Evolutionary conservation across 1,140 invertebrate species (phyloP).

Genomic region (Xylocopa sonorina): DNA sequence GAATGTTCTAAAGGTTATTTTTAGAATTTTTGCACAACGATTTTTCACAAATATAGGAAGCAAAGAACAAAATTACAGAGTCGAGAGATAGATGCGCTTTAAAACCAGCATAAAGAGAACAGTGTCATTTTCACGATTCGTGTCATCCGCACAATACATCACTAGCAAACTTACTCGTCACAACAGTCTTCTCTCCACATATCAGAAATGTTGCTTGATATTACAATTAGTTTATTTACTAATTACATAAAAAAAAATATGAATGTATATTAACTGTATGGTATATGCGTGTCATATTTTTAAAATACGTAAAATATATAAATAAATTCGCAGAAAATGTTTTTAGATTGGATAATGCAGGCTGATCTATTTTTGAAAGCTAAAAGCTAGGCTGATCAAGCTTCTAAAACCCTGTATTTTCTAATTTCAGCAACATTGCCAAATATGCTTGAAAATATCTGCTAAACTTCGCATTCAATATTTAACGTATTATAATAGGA

Average conservation of each 20-base stretch:
- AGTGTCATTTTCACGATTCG: neutral
- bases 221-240: neutral
- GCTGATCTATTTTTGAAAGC: conserved; percentile 78
- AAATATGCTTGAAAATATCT: conserved; percentile 56
- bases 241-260: no score
- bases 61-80: neutral
- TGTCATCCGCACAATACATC: neutral
- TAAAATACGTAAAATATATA: conserved; percentile 47
- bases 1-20: neutral
- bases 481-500: neutral
- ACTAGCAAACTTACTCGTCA: neutral
- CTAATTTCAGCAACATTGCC: conserved; percentile 71
- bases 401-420: conserved; percentile 69
- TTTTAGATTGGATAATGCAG: conserved; percentile 74
- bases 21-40: no score
- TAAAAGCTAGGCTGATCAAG: conserved; percentile 69
- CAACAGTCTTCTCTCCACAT: neutral
- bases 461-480: neutral
- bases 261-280: no score
- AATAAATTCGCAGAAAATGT: conserved; percentile 65
- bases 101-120: neutral
- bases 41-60: no score
- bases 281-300: conserved; percentile 32
- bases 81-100: neutral
- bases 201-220: neutral